Percentiles rank a stretch among this genome's conserved stretches.
phyloP scores from a whole-genome alignment of 1,140 invertebrate species.

The Cecropterus lyciades region DNA sequence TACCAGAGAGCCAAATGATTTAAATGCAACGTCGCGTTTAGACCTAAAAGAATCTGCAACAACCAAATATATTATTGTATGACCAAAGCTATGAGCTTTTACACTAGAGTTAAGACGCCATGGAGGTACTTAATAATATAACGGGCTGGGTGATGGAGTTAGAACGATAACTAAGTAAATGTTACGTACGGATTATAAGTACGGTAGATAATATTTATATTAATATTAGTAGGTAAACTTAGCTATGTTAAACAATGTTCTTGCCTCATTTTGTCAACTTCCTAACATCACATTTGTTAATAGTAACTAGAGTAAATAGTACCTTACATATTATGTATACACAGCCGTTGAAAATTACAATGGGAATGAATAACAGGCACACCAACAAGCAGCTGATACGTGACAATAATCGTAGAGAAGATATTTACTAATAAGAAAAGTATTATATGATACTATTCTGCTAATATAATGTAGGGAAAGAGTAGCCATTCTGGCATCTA shows the following conservation, averaged over 20 bases:
- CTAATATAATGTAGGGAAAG: slow-evolving; percentile 3
- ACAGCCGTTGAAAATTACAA: neutral
- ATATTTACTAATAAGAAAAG: neutral
- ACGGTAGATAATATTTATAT: slow-evolving; percentile 39
- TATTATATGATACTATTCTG: neutral
- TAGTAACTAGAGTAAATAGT: slow-evolving; percentile 31
- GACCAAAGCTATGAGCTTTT: slow-evolving; percentile 80
- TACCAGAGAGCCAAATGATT: slow-evolving; percentile 53
- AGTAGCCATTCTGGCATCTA: neutral
- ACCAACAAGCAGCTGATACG: slow-evolving; percentile 60
- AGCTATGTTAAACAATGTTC: slow-evolving; percentile 61
- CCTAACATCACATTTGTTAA: slow-evolving; percentile 55
- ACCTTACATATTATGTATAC: neutral
- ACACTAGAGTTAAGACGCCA: slow-evolving; percentile 58
- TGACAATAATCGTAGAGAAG: slow-evolving; percentile 61
- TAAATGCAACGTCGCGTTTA: slow-evolving; percentile 39
- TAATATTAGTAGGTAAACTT: slow-evolving; percentile 39
- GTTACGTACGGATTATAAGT: slow-evolving; percentile 40
- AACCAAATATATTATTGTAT: slow-evolving; percentile 71
- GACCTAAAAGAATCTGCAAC: slow-evolving; percentile 54
- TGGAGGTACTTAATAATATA: slow-evolving; percentile 51
- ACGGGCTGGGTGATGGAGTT: slow-evolving; percentile 38
- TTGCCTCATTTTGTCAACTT: slow-evolving; percentile 67
- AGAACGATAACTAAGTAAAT: slow-evolving; percentile 40
- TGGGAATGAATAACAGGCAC: slow-evolving; percentile 14